Conservation (phyloP, 2,888 invertebrate genomes). For the Masnerella sp. region DNA sequence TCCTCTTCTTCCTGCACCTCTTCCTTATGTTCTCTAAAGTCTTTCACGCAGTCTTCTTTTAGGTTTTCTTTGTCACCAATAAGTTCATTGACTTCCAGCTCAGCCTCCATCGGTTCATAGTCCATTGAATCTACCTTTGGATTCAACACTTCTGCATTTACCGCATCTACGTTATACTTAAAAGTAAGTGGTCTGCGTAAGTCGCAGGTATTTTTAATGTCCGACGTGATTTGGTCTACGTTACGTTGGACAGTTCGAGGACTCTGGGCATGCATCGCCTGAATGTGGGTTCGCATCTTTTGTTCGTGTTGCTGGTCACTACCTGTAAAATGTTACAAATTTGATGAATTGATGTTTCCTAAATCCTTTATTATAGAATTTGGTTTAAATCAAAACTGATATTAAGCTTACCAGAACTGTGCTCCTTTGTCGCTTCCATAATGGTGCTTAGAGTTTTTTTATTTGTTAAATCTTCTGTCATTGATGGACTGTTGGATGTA, state of each 20-base stretch:
- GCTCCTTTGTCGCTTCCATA: slow-evolving; percentile 38
- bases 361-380: not conserved
- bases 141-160: slow-evolving; percentile 39
- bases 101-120: slow-evolving; percentile 71
- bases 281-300: slow-evolving; percentile 73
- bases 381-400: not conserved
- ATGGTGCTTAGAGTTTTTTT: slow-evolving; percentile 39
- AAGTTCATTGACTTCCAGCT: slow-evolving; percentile 63
- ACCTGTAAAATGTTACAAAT: slow-evolving; percentile 5
- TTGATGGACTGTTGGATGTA: slow-evolving; percentile 16
- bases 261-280: slow-evolving; percentile 76
- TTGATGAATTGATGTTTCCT: not conserved
- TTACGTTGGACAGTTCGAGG: slow-evolving; percentile 76
- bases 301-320: slow-evolving; percentile 67
- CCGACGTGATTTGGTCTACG: slow-evolving; percentile 75
- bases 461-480: not conserved
- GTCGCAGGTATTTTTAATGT: slow-evolving; percentile 75
- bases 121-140: slow-evolving; percentile 71
- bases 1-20: slow-evolving; percentile 71
- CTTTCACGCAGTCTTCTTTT: slow-evolving; percentile 1
- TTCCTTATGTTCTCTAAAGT: slow-evolving; percentile 35
- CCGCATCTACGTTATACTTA: slow-evolving; percentile 60
- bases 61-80: slow-evolving; percentile 46
- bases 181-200: slow-evolving; percentile 73
- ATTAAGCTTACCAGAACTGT: slow-evolving; percentile 24